phyloP scores from a whole-genome alignment of 2,888 invertebrate species.

The Yponomeuta cagnagella region DNA sequence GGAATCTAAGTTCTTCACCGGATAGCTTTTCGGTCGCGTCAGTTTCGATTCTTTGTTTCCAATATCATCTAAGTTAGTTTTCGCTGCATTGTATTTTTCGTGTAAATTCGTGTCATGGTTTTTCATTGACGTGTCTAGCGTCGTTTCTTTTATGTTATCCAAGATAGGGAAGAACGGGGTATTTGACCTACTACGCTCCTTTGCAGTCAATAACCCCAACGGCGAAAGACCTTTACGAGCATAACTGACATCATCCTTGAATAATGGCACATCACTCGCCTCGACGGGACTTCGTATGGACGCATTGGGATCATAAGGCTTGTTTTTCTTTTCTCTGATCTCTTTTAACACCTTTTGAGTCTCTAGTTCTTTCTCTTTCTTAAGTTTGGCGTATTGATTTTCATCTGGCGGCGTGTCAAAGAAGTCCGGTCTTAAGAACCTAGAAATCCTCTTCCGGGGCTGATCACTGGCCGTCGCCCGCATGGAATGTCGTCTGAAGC shows the following conservation, averaged over 20 bases:
- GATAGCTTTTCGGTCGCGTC: slow-evolving; percentile 76
- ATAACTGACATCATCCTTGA: slow-evolving; percentile 37
- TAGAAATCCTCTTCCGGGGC: slow-evolving; percentile 78
- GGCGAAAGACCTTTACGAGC: slow-evolving; percentile 58
- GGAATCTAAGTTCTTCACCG: slow-evolving; percentile 56
- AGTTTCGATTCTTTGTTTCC: slow-evolving; percentile 60
- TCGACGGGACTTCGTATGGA: slow-evolving; percentile 42
- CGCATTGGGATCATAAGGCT: slow-evolving; percentile 43
- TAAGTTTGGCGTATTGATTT: slow-evolving; percentile 77
- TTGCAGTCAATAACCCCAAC: slow-evolving; percentile 40
- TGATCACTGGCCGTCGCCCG: slow-evolving; percentile 48
- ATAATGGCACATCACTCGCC: slow-evolving; percentile 31
- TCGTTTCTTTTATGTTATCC: slow-evolving; percentile 65
- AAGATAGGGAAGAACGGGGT: slow-evolving; percentile 71
- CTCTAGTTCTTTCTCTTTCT: slow-evolving; percentile 80
- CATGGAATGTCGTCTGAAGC: slow-evolving; percentile 45
- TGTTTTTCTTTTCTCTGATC: slow-evolving; percentile 78
- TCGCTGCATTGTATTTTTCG: slow-evolving; percentile 29
- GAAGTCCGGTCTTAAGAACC: slow-evolving; percentile 87
- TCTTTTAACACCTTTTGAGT: slow-evolving; percentile 81
- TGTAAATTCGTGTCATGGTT: slow-evolving; percentile 30
- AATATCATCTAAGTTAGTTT: slow-evolving; percentile 41
- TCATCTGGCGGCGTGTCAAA: slow-evolving; percentile 82
- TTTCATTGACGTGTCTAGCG: slow-evolving; percentile 36
- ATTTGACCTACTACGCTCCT: slow-evolving; percentile 64